Evolutionary conservation across 2,113 vertebrate genomes (phyloP).

Genomic region (Desmodus rotundus): DNA sequence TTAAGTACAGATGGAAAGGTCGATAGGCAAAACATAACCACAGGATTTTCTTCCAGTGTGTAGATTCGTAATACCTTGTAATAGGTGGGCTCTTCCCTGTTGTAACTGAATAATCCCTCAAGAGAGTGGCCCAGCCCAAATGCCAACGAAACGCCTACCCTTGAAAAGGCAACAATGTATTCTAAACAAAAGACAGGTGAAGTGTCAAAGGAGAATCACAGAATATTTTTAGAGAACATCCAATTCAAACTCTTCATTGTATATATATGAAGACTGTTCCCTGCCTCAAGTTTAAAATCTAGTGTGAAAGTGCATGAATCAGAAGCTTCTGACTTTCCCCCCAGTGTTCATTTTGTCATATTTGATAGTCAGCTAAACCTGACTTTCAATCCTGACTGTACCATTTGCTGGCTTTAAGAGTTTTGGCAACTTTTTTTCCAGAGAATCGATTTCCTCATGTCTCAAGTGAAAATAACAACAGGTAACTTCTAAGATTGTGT

Average conservation of each 20-base stretch:
- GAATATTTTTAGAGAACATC: background rate
- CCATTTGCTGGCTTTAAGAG: background rate
- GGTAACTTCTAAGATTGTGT: background rate
- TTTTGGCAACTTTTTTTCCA: background rate
- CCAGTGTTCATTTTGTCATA: background rate
- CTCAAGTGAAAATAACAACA: background rate
- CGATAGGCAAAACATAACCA: conserved; percentile 46
- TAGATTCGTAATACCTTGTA: conserved; percentile 13
- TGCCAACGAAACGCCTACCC: background rate
- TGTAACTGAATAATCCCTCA: conserved; percentile 19
- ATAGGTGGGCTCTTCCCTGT: background rate
- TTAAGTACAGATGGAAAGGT: conserved; percentile 45
- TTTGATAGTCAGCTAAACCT: background rate
- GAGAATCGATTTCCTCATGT: background rate
- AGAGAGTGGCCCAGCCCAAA: background rate
- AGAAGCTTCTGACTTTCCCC: background rate
- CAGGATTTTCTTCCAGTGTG: background rate
- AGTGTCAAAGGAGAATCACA: background rate
- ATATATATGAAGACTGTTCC: background rate
- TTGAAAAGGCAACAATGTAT: background rate
- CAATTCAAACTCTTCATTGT: background rate
- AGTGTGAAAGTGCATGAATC: background rate
- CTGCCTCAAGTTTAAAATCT: background rate
- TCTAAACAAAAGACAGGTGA: background rate
- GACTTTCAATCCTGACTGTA: background rate